These are phyloP conservation scores for Otus sunia DNA, from an alignment of 2,113 vertebrate species.

Conservation along the genomic window DNA sequence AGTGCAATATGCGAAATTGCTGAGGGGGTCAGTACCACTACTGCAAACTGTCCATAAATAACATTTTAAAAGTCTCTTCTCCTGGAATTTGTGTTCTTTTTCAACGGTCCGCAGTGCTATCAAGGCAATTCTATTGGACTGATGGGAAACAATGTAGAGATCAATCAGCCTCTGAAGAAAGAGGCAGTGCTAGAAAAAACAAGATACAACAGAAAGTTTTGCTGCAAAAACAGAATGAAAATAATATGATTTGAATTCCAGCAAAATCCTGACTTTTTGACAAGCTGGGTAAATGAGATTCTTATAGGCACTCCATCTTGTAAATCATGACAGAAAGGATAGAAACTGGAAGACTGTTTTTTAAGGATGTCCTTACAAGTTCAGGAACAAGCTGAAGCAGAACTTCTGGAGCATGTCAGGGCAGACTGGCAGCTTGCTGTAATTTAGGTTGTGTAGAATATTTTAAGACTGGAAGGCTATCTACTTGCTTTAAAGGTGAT, in stretches of 20 bases:
- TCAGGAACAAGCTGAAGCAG: background rate
- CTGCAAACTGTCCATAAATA: background rate
- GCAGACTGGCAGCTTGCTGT: background rate
- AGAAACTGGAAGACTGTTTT: background rate
- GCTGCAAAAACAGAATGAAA: background rate
- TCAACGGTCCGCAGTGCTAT: background rate
- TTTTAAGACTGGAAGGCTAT: background rate
- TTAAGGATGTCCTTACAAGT: background rate
- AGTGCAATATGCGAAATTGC: background rate
- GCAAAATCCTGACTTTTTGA: background rate
- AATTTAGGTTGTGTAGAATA: background rate
- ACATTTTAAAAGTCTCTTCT: background rate
- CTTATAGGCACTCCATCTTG: background rate
- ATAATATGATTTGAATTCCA: background rate
- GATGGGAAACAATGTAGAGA: background rate
- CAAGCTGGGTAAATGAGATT: background rate
- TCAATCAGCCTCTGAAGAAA: background rate
- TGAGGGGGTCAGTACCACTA: background rate
- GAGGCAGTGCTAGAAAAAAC: background rate
- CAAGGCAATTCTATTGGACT: background rate
- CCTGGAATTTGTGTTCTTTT: background rate
- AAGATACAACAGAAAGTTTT: background rate
- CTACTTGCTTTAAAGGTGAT: background rate
- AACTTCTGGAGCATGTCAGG: background rate
- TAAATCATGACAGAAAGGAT: background rate